phyloP scores from a whole-genome alignment of 2,113 vertebrate species.

The Ciconia maguari region DNA sequence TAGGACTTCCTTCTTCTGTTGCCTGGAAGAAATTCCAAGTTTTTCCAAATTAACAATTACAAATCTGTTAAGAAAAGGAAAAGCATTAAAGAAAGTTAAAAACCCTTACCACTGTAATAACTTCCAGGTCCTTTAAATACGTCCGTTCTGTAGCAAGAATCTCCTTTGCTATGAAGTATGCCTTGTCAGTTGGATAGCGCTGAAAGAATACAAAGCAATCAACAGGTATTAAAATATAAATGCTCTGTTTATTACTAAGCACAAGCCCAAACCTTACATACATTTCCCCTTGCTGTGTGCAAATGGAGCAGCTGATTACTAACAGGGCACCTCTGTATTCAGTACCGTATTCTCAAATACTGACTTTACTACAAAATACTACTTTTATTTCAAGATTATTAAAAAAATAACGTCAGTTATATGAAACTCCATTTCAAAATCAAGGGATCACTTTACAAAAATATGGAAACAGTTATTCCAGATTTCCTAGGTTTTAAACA shows the following conservation, averaged over 20 bases:
- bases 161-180: constrained; percentile 96
- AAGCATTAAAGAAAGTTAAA: background rate
- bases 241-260: background rate
- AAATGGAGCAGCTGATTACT: background rate
- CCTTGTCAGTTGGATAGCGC: constrained; percentile 84
- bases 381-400: background rate
- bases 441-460: background rate
- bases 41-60: background rate
- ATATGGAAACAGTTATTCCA: background rate
- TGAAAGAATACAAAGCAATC: constrained; percentile 48
- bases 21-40: background rate
- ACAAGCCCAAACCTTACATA: background rate
- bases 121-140: constrained; percentile 92
- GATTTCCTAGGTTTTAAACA: background rate
- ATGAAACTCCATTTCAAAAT: background rate
- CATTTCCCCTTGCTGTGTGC: background rate
- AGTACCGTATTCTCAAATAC: background rate
- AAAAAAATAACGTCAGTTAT: background rate
- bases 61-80: background rate
- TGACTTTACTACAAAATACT: background rate
- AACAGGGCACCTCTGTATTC: background rate
- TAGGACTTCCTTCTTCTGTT: background rate
- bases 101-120: constrained; percentile 90
- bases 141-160: constrained; percentile 94
- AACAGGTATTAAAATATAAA: background rate